Evolutionary conservation across 2,797 vertebrate genomes (phyloP), one percentile per base, ranked within the genome.

Genomic region (Atherinosoma microstoma): DNA sequence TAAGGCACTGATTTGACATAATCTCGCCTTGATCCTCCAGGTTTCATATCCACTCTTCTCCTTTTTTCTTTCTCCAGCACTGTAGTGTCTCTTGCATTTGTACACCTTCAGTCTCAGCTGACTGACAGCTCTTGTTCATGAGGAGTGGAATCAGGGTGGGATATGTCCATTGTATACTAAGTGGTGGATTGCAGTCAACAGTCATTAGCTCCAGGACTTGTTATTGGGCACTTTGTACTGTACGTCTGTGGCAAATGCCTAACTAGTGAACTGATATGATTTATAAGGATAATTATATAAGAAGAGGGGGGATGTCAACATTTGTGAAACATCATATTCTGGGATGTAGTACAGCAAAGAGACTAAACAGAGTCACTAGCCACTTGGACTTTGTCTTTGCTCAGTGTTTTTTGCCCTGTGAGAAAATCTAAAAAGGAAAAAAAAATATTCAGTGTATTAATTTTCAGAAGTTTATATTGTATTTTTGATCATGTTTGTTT

Each of bases 381-480:
- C 86, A 84, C 64, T 67, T 27, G 61, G 83, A 88, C 75, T 83
- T 80, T 77, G 75, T 79, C 90, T 87, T 89, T 86, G 82, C 89
- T 92, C 83, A 80, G 91, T 92, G 88, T 89, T 87, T 89, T 93
- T 94, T 91, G 83, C 83, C 84, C 70, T 87, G 75, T 84, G 75
- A 85, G 69, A 90, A 88, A 83, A 83, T 29, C 3, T 40, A 27
- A 11, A 51, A 67, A 70, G 82, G 80, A 56, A 45, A 67, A 60
- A 71, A 85, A 82, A 87, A 79, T 30, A 85, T 85, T 91, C 78
- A 79, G 81, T 93, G 87, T 93, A 83, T 89, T 92, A 78, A 91
- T 92, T 94, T 92, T 93, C 91, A 92, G 83, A 94, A 83, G 83
- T 94, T 94, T 95, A 94, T 94, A 93, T 93, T 94, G 93, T 95